These are phyloP conservation scores for Epinephelus lanceolatus DNA, from an alignment of 2,113 vertebrate species.

Conservation along the genomic window DNA sequence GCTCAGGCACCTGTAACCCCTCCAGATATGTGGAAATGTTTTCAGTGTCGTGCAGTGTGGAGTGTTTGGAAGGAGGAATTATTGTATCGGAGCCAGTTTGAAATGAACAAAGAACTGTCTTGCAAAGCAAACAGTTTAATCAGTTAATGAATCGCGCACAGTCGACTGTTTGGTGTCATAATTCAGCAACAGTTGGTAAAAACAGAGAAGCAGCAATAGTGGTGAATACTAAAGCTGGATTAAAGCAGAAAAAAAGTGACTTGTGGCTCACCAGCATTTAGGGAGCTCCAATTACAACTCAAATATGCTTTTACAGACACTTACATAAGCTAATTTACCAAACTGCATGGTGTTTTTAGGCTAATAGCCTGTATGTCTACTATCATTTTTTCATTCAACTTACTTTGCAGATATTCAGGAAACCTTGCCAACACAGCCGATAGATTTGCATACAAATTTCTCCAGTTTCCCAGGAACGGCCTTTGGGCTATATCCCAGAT, in stretches of 20 bases:
- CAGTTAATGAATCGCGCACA: neutral
- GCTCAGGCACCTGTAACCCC: constrained; percentile 37
- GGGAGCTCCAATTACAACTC: neutral
- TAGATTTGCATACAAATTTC: constrained; percentile 38
- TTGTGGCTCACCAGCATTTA: neutral
- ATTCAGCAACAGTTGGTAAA: constrained; percentile 30
- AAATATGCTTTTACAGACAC: constrained; percentile 36
- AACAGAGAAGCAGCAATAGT: neutral
- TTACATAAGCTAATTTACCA: constrained; percentile 40
- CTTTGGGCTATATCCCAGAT: constrained; percentile 42
- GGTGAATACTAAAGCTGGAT: constrained; percentile 1
- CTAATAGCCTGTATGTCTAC: constrained; percentile 21
- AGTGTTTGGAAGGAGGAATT: neutral
- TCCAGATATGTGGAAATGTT: constrained; percentile 33
- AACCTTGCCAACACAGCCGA: constrained; percentile 25
- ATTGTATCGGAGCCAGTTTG: neutral
- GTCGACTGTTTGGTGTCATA: neutral
- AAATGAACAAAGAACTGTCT: constrained; percentile 5
- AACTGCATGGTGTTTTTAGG: constrained; percentile 36
- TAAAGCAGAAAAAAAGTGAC: neutral
- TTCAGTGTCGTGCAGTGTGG: neutral
- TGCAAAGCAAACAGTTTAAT: constrained; percentile 28
- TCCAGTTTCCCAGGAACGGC: constrained; percentile 30
- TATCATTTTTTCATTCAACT: constrained; percentile 26
- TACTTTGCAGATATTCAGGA: constrained; percentile 47